These are phyloP conservation scores for Brienomyrus longianalis DNA, from an alignment of 2,113 vertebrate genomes.

Conservation along the genomic window DNA sequence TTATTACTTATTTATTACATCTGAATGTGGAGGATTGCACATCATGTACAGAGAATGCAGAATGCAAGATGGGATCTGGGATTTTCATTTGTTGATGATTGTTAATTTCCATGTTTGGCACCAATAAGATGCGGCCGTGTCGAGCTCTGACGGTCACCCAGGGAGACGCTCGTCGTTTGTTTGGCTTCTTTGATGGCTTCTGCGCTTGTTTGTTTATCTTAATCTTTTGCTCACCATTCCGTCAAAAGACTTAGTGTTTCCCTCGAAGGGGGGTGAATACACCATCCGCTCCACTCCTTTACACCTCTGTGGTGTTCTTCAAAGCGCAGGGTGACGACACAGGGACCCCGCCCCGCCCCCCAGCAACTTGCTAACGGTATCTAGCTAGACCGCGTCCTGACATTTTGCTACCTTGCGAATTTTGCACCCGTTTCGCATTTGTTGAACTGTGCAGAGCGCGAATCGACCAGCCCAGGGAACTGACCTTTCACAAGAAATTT, in stretches of 20 bases:
- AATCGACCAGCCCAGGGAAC: constrained; percentile 34
- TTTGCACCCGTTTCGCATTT: background rate
- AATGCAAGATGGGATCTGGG: background rate
- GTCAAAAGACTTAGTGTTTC: background rate
- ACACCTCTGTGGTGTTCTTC: constrained; percentile 31
- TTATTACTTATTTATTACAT: background rate
- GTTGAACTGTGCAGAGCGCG: constrained; percentile 25
- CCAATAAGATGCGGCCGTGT: constrained; percentile 26
- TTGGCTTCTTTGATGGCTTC: background rate
- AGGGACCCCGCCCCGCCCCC: constrained; percentile 1
- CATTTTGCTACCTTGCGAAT: constrained; percentile 21
- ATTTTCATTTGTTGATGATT: constrained; percentile 6
- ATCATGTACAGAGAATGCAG: background rate
- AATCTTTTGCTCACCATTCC: constrained; percentile 17
- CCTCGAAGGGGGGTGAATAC: constrained; percentile 3
- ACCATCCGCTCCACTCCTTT: constrained; percentile 35
- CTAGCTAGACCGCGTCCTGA: constrained; percentile 25
- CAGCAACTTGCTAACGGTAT: background rate
- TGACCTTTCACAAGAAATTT: background rate
- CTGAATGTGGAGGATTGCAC: background rate
- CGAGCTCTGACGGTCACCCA: constrained; percentile 26
- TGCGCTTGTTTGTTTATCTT: background rate
- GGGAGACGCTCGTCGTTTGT: background rate
- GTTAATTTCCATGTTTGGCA: constrained; percentile 17
- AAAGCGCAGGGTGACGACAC: constrained; percentile 23